Evolutionary conservation across 2,113 vertebrate genomes (phyloP).

Genomic region (Phainopepla nitens): DNA sequence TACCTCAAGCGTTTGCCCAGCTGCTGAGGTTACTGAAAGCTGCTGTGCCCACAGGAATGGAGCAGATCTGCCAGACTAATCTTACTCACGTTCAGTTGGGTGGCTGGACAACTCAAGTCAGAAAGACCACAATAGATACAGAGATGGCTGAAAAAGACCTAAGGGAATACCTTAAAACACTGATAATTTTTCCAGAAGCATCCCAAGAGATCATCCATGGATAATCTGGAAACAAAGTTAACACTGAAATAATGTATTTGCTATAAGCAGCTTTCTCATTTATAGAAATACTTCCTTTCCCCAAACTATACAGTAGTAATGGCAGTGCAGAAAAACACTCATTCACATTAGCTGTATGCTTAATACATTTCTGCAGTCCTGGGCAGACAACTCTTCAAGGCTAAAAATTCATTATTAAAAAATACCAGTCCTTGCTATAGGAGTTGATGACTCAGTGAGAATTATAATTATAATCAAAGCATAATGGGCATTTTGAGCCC

Average conservation of each 20-base stretch:
- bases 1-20: background rate
- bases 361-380: background rate
- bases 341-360: background rate
- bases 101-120: background rate
- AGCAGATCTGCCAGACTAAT: background rate
- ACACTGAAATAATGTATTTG: background rate
- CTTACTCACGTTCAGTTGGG: background rate
- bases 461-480: conserved; percentile 50
- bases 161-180: background rate
- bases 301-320: background rate
- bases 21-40: background rate
- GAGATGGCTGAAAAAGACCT: background rate
- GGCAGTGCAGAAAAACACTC: background rate
- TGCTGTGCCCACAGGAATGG: background rate
- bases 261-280: background rate
- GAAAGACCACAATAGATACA: background rate
- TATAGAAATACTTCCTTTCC: background rate
- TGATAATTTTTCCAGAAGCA: background rate
- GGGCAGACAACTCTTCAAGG: background rate
- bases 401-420: conserved; percentile 44
- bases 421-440: conserved; percentile 19
- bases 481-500: conserved; percentile 33
- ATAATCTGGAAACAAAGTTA: background rate
- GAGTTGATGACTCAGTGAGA: conserved; percentile 33
- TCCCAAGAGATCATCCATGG: background rate